These are phyloP conservation scores for Gracilinanus agilis DNA, from an alignment of 2,113 vertebrate genomes.

Conservation along the genomic window DNA sequence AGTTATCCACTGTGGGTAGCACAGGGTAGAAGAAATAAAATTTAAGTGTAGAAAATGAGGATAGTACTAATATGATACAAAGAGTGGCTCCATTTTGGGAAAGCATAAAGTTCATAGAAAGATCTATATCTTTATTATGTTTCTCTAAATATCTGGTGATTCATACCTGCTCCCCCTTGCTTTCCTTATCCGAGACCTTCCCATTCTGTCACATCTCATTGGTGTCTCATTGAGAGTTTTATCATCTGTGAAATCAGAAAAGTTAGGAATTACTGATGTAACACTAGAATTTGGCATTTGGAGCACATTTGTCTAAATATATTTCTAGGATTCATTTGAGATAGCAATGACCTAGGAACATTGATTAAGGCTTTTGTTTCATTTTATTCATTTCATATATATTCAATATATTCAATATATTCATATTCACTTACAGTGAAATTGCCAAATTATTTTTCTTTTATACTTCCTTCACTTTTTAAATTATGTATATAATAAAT, in stretches of 20 bases:
- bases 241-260: conserved; percentile 1
- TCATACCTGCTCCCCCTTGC: neutral
- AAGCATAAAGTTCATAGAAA: too few species aligned
- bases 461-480: neutral
- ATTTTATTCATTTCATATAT: too few species aligned
- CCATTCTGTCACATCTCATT: neutral
- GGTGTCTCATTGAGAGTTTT: neutral
- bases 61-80: neutral
- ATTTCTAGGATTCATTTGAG: neutral
- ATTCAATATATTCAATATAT: too few species aligned
- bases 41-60: neutral
- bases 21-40: neutral
- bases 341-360: neutral
- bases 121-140: neutral
- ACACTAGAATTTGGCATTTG: neutral
- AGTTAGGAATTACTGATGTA: neutral
- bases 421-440: neutral
- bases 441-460: neutral
- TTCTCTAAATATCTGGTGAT: neutral
- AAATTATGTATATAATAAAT: conserved; percentile 28
- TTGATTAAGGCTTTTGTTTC: neutral
- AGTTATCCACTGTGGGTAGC: neutral
- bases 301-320: neutral
- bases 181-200: neutral
- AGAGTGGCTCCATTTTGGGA: neutral